Evolutionary conservation across 2,113 vertebrate species (phyloP), one percentile per base, ranked within the genome.

Genomic region (Lophotis ruficrista): DNA sequence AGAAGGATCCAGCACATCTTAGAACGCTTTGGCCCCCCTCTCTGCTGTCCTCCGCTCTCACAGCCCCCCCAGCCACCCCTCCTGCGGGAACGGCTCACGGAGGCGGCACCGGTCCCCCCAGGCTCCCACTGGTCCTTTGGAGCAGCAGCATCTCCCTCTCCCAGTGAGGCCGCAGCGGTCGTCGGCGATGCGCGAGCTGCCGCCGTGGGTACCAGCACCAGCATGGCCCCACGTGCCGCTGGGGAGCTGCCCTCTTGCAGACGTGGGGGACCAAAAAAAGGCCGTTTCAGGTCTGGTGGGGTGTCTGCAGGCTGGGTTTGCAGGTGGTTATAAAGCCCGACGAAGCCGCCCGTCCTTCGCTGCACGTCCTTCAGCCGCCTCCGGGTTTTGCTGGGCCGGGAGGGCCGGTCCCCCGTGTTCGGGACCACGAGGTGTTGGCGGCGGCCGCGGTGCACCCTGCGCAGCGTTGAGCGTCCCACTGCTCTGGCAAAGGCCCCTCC

Each of bases 161-260:
- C 35, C 62, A 16, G 0, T 1, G 61, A n/a, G 41, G 66, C 45
- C 13, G 4, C 8, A 8, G 48, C 20, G 57, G 57, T n/a, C 1
- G 1, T 17, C 0, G 3, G 33, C 48, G 33, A 30, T 31, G 13
- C 61, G 31, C 1, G 43, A n/a, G 48, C 47, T 43, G 45, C 41
- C 21, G 65, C 3, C 9, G 37, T 20, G 31, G 61, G 43, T 47
- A 47, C 56, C 0, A 0, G 38, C 45, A n/a, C 61, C 4, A 2
- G 47, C 7, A 1, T 10, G 38, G 41, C 22, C 50, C 28, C 0
- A 0, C 2, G 7, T 19, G 33, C 75, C 6, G 1, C 53, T 1
- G 1, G 8, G 20, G 35, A 64, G 10, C 65, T 2, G 1, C 41
- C 27, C 41, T 70, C 45, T 15, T 38, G 57, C 31, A 43, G 51